A percentile compares a stretch with the other conserved stretches of the same genome.
Conservation (phyloP, 2,888 invertebrate species). For the Cryptus viduatorius region DNA sequence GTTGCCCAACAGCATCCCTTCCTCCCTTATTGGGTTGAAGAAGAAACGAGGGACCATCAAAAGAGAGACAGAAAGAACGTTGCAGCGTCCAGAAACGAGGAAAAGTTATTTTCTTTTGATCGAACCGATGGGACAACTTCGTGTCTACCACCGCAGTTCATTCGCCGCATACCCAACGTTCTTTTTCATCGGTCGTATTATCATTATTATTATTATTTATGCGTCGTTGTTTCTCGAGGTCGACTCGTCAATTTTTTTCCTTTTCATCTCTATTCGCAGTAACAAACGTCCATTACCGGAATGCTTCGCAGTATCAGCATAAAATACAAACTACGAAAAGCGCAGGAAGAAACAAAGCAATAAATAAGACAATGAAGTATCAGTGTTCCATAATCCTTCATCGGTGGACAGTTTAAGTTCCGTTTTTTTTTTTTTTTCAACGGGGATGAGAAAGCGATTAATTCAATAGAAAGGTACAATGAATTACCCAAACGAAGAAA, state of each 20-base stretch:
- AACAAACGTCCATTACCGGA: constrained; percentile 59
- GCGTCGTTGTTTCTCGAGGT: background rate
- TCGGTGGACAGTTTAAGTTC: constrained; percentile 36
- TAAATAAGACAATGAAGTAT: background rate
- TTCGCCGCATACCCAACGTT: constrained; percentile 9
- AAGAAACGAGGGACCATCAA: constrained; percentile 7
- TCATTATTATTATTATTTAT: constrained; percentile 10
- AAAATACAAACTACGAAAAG: constrained; percentile 18
- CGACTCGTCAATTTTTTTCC: constrained; percentile 34
- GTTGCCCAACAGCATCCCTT: background rate
- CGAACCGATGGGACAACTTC: constrained; percentile 28
- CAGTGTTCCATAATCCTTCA: constrained; percentile 25
- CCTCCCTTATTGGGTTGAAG: constrained; percentile 20
- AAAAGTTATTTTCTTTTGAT: constrained; percentile 42
- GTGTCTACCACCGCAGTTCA: constrained; percentile 15
- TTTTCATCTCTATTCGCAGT: constrained; percentile 31
- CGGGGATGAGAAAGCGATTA: no score
- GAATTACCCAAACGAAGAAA: background rate
- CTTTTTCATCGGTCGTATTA: background rate
- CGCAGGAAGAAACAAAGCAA: background rate
- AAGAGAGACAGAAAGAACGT: constrained; percentile 9
- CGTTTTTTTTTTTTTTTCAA: background rate
- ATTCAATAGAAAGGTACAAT: no score
- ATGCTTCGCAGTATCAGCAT: constrained; percentile 48
- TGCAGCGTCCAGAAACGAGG: background rate